Percentiles rank a stretch among this genome's conserved stretches.
These are phyloP conservation scores for Babylonia areolata DNA, from an alignment of 1,140 invertebrate genomes.

Conservation along the genomic window DNA sequence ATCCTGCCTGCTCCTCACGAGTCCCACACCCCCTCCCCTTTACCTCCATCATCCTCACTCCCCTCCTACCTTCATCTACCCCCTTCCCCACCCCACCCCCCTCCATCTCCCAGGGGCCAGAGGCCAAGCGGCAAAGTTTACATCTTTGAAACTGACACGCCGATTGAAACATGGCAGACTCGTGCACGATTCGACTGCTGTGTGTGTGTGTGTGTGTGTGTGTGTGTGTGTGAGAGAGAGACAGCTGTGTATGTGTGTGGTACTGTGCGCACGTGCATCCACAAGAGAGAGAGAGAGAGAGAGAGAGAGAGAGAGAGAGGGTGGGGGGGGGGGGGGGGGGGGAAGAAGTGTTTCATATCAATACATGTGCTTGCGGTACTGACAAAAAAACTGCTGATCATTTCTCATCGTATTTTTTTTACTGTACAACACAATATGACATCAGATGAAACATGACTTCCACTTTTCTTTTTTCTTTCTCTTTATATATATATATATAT, in stretches of 20 bases:
- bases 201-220: neutral
- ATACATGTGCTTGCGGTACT: no score
- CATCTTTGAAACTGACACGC: constrained; percentile 36
- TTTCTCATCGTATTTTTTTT: no score
- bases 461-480: no score
- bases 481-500: no score
- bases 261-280: no score
- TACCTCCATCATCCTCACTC: neutral
- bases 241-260: no score
- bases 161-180: constrained; percentile 32
- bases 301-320: constrained; percentile 10
- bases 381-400: no score
- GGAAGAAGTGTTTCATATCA: no score
- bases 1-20: no score
- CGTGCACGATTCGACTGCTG: neutral
- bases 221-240: neutral
- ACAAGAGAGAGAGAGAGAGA: neutral
- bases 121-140: constrained; percentile 26
- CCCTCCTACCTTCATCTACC: neutral
- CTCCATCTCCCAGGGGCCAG: neutral
- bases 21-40: neutral
- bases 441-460: no score
- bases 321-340: no score
- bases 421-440: no score
- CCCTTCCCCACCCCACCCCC: neutral